Conservation (phyloP, 2,113 vertebrate genomes). For the Phaetusa simplex region DNA sequence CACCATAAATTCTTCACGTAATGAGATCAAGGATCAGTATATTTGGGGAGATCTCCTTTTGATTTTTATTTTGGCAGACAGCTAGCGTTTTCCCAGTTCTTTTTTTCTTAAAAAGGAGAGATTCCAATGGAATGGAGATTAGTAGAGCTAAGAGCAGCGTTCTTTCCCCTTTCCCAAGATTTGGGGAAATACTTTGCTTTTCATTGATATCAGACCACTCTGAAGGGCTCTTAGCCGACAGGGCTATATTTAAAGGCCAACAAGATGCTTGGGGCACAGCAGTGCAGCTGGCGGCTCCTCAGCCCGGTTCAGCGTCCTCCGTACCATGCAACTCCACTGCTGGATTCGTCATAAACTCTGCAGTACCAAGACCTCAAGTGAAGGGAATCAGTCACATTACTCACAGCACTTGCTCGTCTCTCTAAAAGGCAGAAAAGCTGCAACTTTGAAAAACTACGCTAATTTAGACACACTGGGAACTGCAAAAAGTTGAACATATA, state of each 20-base stretch:
- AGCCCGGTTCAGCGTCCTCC: neutral
- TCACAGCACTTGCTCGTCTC: neutral
- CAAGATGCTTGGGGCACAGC: neutral
- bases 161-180: neutral
- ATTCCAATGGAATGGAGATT: neutral
- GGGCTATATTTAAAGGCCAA: neutral
- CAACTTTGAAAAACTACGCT: neutral
- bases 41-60: neutral
- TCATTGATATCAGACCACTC: neutral
- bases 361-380: neutral
- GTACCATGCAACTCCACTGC: neutral
- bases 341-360: neutral
- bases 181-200: neutral
- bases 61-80: neutral
- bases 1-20: neutral
- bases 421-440: neutral
- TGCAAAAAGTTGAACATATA: neutral
- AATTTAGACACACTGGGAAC: neutral
- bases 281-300: neutral
- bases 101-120: neutral
- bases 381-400: rapidly evolving
- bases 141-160: neutral
- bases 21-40: neutral
- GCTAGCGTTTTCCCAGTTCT: neutral
- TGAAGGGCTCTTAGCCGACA: no score